Evolutionary conservation across 2,888 invertebrate species (phyloP), one percentile per base, ranked within the genome.

Genomic region (Leptothorax acervorum): DNA sequence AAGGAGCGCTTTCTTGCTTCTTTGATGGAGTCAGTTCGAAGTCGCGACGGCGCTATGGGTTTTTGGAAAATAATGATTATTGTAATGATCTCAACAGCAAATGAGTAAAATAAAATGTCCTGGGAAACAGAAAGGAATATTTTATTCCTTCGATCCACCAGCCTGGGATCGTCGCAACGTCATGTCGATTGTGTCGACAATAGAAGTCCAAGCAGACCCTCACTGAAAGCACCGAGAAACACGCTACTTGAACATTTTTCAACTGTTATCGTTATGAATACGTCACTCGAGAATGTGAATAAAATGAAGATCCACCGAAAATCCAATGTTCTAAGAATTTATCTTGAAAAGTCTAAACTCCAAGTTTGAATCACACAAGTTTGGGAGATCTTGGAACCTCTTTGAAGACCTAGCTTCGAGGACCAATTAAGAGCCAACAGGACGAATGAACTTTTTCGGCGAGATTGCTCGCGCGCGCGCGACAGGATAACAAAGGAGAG

Each of bases 371-470:
- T 28, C 28, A 53, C 68, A 18, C 42, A 39, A 75, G 9, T 31
- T 63, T 5, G 5, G 8, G 53, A 12, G 23, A 35, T 71, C 35
- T 70, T 15, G 23, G 18, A 42, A 78, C 2, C 55, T 18, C 8
- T 23, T 68, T 12, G 66, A 12, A 39, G 55, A 39, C 15, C 15
- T 15, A 31, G 5, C 23, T 42, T 42, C 57, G 45, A 75, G 45
- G 60, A 31, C 31, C 31, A n/a, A n/a, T n/a, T n/a, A n/a, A 60
- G 60, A 60, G 23, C 11, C 23, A 45, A 8, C 55, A 12, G 57
- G 60, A 79, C 57, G 45, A 60, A 48, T 35, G 4, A 71, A 71
- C 48, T 73, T 66, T 55, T 15, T 68, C 60, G 35, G 28, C 39
- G 18, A 8, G 8, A 31, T 12, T 28, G 39, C 28, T n/a, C n/a